A percentile compares a stretch with the other conserved stretches of the same genome.
phyloP scores from a whole-genome alignment of 2,113 vertebrate genomes.

The Corythaixoides concolor region DNA sequence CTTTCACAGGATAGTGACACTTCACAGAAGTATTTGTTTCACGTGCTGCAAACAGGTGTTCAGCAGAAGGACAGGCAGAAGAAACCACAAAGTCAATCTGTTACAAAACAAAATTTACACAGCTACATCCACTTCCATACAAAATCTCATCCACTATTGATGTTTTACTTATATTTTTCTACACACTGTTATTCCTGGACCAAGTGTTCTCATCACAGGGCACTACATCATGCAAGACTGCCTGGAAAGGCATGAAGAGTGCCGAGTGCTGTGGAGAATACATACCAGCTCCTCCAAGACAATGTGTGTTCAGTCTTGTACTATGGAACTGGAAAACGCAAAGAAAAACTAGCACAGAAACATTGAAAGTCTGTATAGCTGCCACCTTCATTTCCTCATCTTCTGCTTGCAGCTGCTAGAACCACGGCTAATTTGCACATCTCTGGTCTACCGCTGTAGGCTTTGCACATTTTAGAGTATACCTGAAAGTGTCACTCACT shows the following conservation, averaged over 20 bases:
- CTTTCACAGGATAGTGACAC: background rate
- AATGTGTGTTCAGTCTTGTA: background rate
- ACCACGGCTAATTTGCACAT: background rate
- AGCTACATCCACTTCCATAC: background rate
- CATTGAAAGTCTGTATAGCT: background rate
- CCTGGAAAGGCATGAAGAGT: background rate
- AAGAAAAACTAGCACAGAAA: background rate
- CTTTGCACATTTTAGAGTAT: background rate
- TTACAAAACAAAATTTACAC: background rate
- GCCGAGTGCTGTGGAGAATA: background rate
- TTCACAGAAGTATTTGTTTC: background rate
- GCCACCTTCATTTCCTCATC: background rate
- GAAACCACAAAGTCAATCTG: background rate
- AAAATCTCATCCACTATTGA: background rate
- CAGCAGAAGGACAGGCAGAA: background rate
- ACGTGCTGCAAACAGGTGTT: background rate
- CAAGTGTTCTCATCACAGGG: background rate
- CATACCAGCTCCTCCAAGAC: background rate
- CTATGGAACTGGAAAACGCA: background rate
- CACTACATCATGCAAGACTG: background rate
- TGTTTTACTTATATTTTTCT: background rate
- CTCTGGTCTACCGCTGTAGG: background rate
- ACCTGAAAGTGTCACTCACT: background rate
- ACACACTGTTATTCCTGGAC: background rate
- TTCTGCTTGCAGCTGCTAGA: background rate